Evolutionary conservation across 2,113 vertebrate genomes (phyloP).

Genomic region (Myocastor coypus): DNA sequence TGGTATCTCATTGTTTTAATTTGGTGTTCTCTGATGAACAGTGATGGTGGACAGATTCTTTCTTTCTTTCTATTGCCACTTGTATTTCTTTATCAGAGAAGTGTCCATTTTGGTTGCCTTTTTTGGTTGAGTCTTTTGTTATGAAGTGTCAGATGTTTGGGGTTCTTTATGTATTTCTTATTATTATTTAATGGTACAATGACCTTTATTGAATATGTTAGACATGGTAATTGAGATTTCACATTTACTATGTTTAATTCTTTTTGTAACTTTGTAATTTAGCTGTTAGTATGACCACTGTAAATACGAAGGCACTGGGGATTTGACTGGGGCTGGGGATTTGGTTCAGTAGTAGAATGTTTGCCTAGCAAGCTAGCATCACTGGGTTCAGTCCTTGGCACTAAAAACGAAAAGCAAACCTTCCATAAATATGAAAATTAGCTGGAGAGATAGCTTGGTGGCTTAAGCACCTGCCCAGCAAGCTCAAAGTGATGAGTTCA

Average conservation of each 20-base stretch:
- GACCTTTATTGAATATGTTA: neutral
- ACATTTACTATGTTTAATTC: neutral
- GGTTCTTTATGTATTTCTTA: neutral
- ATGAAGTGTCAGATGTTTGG: neutral
- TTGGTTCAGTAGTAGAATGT: no score
- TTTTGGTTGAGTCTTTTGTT: neutral
- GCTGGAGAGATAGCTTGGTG: no score
- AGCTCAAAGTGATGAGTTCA: no score
- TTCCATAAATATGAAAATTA: no score
- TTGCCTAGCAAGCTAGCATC: no score
- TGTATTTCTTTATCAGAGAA: neutral
- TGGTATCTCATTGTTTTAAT: neutral
- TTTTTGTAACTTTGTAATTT: neutral
- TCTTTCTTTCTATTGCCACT: neutral
- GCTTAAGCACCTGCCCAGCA: no score
- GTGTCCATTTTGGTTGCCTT: neutral
- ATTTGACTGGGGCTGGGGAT: no score
- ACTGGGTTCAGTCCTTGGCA: no score
- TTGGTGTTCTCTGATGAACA: neutral
- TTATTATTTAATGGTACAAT: neutral
- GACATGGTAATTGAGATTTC: neutral
- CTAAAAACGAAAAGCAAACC: no score
- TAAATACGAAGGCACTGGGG: neutral
- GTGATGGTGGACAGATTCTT: neutral
- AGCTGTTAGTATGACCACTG: neutral